Conservation (phyloP, 2,888 invertebrate species). For the Chrysina gloriosa region DNA sequence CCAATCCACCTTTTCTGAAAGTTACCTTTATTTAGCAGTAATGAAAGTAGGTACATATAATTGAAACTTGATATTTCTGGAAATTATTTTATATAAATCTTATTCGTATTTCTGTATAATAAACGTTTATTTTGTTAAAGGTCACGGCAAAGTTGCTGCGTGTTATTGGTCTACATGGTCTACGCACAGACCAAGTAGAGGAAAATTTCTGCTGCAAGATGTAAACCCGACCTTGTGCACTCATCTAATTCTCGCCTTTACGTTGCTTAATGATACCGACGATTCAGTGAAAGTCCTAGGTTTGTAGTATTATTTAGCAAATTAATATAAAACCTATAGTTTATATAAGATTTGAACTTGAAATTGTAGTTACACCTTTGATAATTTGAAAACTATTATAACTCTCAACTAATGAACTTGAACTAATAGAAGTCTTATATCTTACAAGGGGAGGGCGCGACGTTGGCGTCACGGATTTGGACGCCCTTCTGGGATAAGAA, state of each 20-base stretch:
- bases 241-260: conserved; percentile 84
- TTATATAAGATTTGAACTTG: not conserved
- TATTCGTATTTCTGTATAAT: no score
- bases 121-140: conserved; percentile 64
- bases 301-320: conserved; percentile 59
- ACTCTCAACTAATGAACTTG: no score
- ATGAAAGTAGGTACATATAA: no score
- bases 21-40: no score
- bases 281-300: conserved; percentile 78
- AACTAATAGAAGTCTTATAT: no score
- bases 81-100: no score
- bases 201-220: conserved; percentile 74
- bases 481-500: no score
- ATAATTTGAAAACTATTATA: no score
- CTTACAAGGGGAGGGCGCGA: no score
- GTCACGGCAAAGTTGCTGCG: conserved; percentile 80
- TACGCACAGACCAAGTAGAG: conserved; percentile 75
- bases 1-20: no score
- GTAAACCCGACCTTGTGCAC: conserved; percentile 82
- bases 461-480: no score
- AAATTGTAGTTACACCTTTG: conserved; percentile 74
- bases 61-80: no score
- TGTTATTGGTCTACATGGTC: conserved; percentile 88
- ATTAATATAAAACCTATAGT: not conserved
- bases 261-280: conserved; percentile 76